These are phyloP conservation scores for Pandemis corylana DNA, from an alignment of 2,888 invertebrate species.

Conservation along the genomic window DNA sequence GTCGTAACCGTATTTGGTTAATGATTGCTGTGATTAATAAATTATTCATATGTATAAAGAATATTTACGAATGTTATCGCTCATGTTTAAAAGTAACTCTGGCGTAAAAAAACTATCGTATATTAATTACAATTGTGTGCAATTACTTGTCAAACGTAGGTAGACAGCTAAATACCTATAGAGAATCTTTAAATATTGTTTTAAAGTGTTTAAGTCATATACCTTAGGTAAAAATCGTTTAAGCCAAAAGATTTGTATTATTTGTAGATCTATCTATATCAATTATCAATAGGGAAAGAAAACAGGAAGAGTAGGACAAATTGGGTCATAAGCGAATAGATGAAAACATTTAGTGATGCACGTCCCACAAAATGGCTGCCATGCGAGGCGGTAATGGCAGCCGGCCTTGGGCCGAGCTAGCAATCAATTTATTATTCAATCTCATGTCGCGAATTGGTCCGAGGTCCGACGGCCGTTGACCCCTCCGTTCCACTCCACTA, in stretches of 20 bases:
- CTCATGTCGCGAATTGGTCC: slow-evolving; percentile 84
- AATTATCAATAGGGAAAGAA: neutral
- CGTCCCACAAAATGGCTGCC: slow-evolving; percentile 74
- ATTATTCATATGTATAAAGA: slow-evolving; percentile 26
- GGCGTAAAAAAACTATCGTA: slow-evolving; percentile 10
- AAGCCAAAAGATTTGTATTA: no score
- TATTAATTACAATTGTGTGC: neutral
- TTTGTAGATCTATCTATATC: no score
- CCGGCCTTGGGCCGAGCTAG: slow-evolving; percentile 79
- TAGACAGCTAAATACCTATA: no score
- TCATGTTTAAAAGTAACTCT: slow-evolving; percentile 12
- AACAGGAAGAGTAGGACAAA: slow-evolving; percentile 45
- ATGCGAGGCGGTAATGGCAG: slow-evolving; percentile 71
- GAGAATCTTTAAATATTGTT: no score
- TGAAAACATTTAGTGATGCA: slow-evolving; percentile 61
- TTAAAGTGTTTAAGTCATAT: no score
- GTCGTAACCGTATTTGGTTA: slow-evolving; percentile 25
- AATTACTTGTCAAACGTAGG: neutral
- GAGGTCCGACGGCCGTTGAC: slow-evolving; percentile 79
- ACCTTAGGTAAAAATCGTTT: no score
- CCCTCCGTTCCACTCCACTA: slow-evolving; percentile 67
- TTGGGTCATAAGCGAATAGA: slow-evolving; percentile 57
- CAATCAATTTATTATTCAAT: slow-evolving; percentile 85
- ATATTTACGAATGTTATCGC: slow-evolving; percentile 16
- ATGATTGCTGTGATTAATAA: slow-evolving; percentile 22